These are phyloP conservation scores for Gymnocephalus cernua DNA, from an alignment of 2,113 vertebrate species.

Conservation along the genomic window DNA sequence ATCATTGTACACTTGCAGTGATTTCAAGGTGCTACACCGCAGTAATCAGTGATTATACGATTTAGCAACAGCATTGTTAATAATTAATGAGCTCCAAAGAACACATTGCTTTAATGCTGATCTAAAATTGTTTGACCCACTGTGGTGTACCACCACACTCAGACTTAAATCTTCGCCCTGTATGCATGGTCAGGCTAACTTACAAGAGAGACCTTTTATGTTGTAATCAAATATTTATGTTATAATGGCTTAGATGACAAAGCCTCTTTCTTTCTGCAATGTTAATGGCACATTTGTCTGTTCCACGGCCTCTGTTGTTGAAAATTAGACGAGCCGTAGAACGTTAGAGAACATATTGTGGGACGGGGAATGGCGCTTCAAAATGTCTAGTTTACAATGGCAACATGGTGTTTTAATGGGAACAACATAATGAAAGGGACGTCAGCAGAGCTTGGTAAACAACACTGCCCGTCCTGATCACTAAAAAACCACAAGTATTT, in stretches of 20 bases:
- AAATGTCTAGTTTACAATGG: slow-evolving; percentile 25
- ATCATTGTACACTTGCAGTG: slow-evolving; percentile 21
- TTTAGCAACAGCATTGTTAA: slow-evolving; percentile 58
- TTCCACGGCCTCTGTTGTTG: slow-evolving; percentile 8
- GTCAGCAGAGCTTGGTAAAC: slow-evolving; percentile 28
- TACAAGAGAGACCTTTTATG: slow-evolving; percentile 68
- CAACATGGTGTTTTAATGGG: not conserved
- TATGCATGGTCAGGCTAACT: slow-evolving; percentile 59
- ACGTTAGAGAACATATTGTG: slow-evolving; percentile 39
- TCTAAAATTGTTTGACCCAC: slow-evolving; percentile 56
- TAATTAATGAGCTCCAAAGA: slow-evolving; percentile 67
- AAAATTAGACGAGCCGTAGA: slow-evolving; percentile 53
- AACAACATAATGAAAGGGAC: not conserved
- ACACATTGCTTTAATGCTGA: slow-evolving; percentile 54
- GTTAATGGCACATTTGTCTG: slow-evolving; percentile 61
- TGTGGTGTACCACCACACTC: slow-evolving; percentile 20
- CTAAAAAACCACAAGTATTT: not conserved
- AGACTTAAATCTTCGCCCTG: slow-evolving; percentile 43
- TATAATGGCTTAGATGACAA: slow-evolving; percentile 70
- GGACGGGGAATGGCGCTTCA: not conserved
- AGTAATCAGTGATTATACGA: slow-evolving; percentile 57
- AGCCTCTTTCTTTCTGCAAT: slow-evolving; percentile 43
- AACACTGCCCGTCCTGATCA: not conserved
- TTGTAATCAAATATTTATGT: slow-evolving; percentile 81
- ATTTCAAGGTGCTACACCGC: slow-evolving; percentile 29